A percentile compares a stretch with the other conserved stretches of the same genome.
phyloP scores from a whole-genome alignment of 2,797 vertebrate genomes.

The Eulemur coronatus region DNA sequence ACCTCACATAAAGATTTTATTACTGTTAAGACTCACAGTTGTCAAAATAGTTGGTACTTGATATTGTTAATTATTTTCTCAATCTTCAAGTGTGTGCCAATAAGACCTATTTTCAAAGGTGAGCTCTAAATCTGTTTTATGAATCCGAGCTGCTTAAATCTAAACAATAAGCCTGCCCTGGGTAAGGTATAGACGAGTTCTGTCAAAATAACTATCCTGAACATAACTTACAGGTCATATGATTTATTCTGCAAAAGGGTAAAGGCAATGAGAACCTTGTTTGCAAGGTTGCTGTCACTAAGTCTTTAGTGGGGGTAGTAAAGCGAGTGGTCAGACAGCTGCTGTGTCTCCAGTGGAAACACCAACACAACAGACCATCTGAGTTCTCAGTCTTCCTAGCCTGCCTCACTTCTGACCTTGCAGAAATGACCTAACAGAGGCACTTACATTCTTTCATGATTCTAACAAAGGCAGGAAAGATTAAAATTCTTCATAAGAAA shows the following conservation, averaged over 20 bases:
- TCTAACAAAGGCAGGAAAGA: neutral
- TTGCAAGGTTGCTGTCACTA: neutral
- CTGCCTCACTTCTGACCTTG: neutral
- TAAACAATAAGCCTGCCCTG: neutral
- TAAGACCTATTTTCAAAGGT: conserved; percentile 17
- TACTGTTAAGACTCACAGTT: neutral
- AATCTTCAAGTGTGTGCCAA: neutral
- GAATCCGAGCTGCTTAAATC: neutral
- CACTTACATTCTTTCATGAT: neutral
- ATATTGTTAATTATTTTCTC: neutral
- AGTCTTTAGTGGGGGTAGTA: neutral
- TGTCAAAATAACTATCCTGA: neutral
- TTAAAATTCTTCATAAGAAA: conserved; percentile 35
- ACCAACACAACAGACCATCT: neutral
- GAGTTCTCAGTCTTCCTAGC: neutral
- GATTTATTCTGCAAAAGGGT: neutral
- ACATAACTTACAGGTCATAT: neutral
- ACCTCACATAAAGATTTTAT: neutral
- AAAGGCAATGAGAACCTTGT: neutral
- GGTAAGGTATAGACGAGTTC: neutral
- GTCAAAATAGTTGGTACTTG: neutral
- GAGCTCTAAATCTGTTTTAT: neutral
- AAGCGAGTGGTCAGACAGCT: neutral
- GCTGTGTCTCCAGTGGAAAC: neutral
- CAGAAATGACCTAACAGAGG: neutral